Evolutionary conservation across 2,113 vertebrate genomes (phyloP).

Genomic region (Misgurnus anguillicaudatus): DNA sequence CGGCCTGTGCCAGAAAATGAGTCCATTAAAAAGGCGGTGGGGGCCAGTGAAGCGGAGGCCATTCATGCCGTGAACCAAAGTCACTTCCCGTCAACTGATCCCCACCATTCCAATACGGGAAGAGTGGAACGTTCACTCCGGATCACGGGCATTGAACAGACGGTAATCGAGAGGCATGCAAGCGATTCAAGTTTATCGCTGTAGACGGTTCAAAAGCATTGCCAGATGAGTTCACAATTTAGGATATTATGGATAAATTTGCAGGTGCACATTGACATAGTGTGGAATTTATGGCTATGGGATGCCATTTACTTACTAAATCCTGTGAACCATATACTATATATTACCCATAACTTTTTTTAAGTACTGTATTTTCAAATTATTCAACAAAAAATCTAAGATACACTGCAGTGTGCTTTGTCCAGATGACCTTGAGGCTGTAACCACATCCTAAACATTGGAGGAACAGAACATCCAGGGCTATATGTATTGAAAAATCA

Average conservation of each 20-base stretch:
- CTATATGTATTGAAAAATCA: too few relatives aligned
- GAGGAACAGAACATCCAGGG: too few relatives aligned
- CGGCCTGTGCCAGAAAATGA: conserved; percentile 53
- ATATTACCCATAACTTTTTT: too few relatives aligned
- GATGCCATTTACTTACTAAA: background rate
- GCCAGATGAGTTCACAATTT: background rate
- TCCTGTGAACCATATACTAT: too few relatives aligned
- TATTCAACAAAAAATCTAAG: too few relatives aligned
- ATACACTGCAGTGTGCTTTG: too few relatives aligned
- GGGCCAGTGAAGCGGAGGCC: conserved; percentile 28
- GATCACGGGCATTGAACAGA: background rate
- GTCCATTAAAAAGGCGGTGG: conserved; percentile 52
- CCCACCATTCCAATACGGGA: conserved; percentile 5
- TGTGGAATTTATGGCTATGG: background rate
- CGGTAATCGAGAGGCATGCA: background rate
- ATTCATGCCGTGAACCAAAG: conserved; percentile 25
- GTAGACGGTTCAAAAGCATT: background rate
- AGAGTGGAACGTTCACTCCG: background rate
- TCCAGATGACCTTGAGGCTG: too few relatives aligned
- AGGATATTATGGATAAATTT: background rate
- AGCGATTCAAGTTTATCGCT: background rate
- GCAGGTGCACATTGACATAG: background rate
- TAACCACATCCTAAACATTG: too few relatives aligned
- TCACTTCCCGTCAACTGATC: conserved; percentile 3
- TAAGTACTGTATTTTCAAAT: too few relatives aligned